A percentile compares a stretch with the other conserved stretches of the same genome.
Evolutionary conservation across 2,113 vertebrate genomes (phyloP).

Genomic region (Trogon melanurus): DNA sequence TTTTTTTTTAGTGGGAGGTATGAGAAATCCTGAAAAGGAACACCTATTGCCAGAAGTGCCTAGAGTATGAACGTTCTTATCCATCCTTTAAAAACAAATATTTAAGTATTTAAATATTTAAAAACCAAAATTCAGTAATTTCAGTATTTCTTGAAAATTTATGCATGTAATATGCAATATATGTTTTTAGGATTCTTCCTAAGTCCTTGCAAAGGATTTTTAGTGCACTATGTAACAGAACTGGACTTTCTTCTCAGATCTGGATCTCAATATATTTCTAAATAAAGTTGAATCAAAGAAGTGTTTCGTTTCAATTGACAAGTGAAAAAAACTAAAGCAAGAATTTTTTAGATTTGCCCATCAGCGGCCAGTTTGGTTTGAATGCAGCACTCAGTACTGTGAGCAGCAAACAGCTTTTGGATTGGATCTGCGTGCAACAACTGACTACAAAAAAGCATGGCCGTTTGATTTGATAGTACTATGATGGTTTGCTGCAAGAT

Average conservation of each 20-base stretch:
- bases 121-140: not conserved
- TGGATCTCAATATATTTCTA: not conserved
- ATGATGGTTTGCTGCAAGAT: not conserved
- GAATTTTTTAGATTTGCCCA: not conserved
- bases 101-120: not conserved
- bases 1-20: not conserved
- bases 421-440: rapidly evolving
- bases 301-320: not conserved
- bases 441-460: not conserved
- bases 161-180: not conserved
- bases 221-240: not conserved
- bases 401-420: not conserved
- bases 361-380: not conserved
- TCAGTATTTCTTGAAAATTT: not conserved
- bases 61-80: not conserved
- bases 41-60: not conserved
- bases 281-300: not conserved
- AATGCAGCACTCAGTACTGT: not conserved
- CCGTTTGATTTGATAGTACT: not conserved
- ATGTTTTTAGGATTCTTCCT: not conserved
- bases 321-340: not conserved
- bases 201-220: not conserved
- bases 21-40: not conserved
- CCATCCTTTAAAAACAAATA: not conserved
- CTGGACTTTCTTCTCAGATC: not conserved